Percentiles rank a stretch among this genome's conserved stretches.
Evolutionary conservation across 2,113 vertebrate species (phyloP).

Genomic region (Myotis davidii): DNA sequence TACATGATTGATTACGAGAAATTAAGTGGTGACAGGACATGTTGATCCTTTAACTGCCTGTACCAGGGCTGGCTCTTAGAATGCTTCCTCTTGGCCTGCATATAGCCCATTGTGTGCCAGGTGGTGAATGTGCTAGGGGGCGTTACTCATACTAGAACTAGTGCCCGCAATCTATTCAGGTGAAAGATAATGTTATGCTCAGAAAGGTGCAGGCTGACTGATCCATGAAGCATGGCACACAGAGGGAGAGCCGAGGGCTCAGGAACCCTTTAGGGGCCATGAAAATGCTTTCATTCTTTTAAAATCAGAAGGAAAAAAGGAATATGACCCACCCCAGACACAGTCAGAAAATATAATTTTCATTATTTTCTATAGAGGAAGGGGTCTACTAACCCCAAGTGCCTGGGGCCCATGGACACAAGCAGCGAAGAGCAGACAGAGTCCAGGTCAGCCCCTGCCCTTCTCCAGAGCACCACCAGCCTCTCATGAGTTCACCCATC

Average conservation of each 20-base stretch:
- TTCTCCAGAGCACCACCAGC: background rate
- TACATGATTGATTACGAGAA: background rate
- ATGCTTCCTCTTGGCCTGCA: background rate
- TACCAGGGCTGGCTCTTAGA: background rate
- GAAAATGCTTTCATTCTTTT: background rate
- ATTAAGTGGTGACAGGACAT: background rate
- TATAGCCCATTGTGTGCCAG: background rate
- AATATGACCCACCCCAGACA: background rate
- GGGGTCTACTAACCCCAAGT: background rate
- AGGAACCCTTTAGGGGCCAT: background rate
- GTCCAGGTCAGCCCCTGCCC: background rate
- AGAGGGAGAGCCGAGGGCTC: background rate
- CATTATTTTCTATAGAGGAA: background rate
- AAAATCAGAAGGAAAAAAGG: background rate
- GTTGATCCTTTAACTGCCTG: background rate
- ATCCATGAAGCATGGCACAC: accelerated
- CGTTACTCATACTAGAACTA: background rate
- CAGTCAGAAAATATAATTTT: background rate
- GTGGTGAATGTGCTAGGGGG: background rate
- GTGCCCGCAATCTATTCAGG: background rate
- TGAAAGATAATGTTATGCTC: background rate
- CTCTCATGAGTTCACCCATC: background rate
- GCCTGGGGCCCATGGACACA: background rate
- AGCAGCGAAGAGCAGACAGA: background rate
- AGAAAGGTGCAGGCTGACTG: accelerated